Percentiles rank a stretch among this genome's conserved stretches.
phyloP scores from a whole-genome alignment of 2,888 invertebrate genomes.

The Chalcis sispes region DNA sequence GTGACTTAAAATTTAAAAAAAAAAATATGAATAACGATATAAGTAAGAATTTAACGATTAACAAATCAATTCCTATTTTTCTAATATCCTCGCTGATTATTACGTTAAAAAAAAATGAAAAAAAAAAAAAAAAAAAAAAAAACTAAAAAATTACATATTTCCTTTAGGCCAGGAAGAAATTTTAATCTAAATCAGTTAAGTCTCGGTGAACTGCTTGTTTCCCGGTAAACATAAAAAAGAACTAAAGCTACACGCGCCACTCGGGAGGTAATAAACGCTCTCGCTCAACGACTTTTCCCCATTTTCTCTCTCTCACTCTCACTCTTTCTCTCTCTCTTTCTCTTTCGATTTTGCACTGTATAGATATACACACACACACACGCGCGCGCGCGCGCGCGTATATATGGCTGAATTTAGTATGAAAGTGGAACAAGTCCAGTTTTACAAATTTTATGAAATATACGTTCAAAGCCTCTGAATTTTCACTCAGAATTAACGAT shows the following conservation, averaged over 20 bases:
- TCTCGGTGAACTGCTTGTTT: constrained; percentile 46
- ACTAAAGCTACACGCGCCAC: constrained; percentile 24
- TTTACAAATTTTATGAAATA: constrained; percentile 31
- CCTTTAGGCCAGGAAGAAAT: not conserved
- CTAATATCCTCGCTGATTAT: constrained; percentile 11
- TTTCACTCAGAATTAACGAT: no score
- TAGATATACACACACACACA: no score
- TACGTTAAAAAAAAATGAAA: constrained; percentile 9
- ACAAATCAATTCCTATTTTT: not conserved
- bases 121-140: constrained; percentile 6
- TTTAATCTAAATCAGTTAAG: constrained; percentile 53
- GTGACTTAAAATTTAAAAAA: not conserved
- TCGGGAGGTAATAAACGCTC: constrained; percentile 52
- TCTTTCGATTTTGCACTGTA: constrained; percentile 20
- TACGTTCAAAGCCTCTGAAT: not conserved
- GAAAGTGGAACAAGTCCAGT: constrained; percentile 37
- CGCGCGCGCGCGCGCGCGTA: not conserved
- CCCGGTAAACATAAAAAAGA: constrained; percentile 47
- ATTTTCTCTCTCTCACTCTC: no score
- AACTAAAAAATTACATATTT: not conserved
- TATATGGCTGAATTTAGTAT: constrained; percentile 13
- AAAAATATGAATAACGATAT: not conserved
- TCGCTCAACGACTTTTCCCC: constrained; percentile 45
- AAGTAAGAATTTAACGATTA: no score
- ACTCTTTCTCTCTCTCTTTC: constrained; percentile 4